Evolutionary conservation across 2,797 vertebrate genomes (phyloP), one percentile per base, ranked within the genome.

Genomic region (Helicolenus hilgendorfi): DNA sequence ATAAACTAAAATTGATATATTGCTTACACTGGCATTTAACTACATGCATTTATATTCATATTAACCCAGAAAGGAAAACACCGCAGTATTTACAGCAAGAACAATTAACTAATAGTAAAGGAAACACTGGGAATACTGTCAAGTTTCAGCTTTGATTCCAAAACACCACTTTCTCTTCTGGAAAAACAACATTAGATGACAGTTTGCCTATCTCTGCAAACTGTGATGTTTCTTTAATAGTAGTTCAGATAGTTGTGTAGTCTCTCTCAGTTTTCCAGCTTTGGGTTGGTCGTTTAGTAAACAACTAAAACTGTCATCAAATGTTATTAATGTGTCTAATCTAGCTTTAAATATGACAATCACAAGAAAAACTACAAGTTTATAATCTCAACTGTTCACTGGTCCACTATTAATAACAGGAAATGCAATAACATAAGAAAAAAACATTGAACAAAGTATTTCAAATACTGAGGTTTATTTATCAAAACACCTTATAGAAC

Each of bases 401-500:
- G 5, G 0, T 29, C 2, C 31, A 71, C 9, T 20, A 7, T 10
- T 64, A 27, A 2, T n/a, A 7, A 18, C 1, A 72, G 5, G 7
- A 4, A 58, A 60, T 33, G 11, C 18, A 84, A 24, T 26, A 1
- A 49, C 26, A 56, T 4, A 53, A 18, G 56, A n/a, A 14, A 49
- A 53, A 49, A 6, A 14, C 59, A 18, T 1, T 3, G 3, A 20
- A 18, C 15, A 36, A 65, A 45, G 18, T 4, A 60, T 81, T 92
- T 92, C 53, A 91, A 83, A 91, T 84, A 76, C 81, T 81, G 60
- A 92, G 29, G 79, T 96, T 97, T 96, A 96, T 97, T 98, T 97
- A 98, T 97, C 97, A 97, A 97, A 97, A 97, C 95, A 96, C 92
- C 95, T 96, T 94, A 85, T 59, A 94, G 85, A 92, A 91, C 84